Percentiles rank a stretch among this genome's conserved stretches.
Evolutionary conservation across 2,888 invertebrate species (phyloP).

Genomic region (Cataglyphis livida): DNA sequence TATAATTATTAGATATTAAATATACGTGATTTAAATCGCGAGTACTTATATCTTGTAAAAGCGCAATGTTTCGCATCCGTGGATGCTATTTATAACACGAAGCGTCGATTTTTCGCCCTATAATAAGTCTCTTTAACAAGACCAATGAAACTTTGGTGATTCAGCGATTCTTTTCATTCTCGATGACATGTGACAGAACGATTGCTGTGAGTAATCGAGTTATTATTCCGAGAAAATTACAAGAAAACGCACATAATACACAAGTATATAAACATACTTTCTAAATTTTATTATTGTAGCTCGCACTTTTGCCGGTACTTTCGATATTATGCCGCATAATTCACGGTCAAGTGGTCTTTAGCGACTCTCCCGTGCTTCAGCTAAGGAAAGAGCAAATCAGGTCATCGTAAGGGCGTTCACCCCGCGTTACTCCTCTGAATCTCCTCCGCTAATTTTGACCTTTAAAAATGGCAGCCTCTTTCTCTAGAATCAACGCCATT

Average conservation of each 20-base stretch:
- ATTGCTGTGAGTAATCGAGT: background rate
- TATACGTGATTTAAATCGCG: constrained; percentile 5
- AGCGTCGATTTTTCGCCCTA: constrained; percentile 6
- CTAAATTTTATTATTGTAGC: no score
- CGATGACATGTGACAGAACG: constrained; percentile 12
- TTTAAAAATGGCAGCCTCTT: background rate
- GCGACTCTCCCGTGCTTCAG: background rate
- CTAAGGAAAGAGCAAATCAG: constrained; percentile 35
- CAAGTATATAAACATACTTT: background rate
- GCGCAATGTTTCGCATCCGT: background rate
- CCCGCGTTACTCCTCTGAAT: background rate
- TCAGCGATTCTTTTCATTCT: background rate
- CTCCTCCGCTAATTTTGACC: background rate
- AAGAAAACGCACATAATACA: background rate
- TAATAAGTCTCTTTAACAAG: constrained; percentile 11
- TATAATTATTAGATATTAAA: background rate
- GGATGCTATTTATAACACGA: constrained; percentile 33
- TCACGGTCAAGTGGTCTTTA: constrained; percentile 15
- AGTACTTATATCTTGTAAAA: background rate
- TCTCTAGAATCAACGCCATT: background rate
- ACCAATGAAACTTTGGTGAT: constrained; percentile 9
- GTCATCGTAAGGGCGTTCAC: constrained; percentile 39
- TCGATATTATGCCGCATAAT: constrained; percentile 6
- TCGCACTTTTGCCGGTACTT: background rate
- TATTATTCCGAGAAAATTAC: constrained; percentile 19